Base-by-base conservation (phyloP, 2,113 vertebrate genomes). In the Protomyctophum bolini region DNA sequence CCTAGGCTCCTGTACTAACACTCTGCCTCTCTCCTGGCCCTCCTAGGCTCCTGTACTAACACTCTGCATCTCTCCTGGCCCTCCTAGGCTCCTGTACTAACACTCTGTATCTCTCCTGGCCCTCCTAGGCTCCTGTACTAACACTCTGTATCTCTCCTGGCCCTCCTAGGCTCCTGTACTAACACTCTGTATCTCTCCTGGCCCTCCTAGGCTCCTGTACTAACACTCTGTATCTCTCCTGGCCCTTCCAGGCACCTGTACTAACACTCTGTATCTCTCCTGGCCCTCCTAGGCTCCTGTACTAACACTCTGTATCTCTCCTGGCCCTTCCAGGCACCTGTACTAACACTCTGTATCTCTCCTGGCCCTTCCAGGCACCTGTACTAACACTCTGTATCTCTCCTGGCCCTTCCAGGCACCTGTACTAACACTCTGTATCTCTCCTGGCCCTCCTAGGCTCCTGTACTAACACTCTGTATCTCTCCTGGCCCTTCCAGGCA, bases 1-100 rank as follows among this genome's bases (percentile, higher is more conserved):
- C 91, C 79, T 93, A 99, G 98, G 86, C 95, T 96, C 90, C 94
- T 99, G 63, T 95, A 94, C 92, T 96, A n/a, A n/a, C n/a, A n/a
- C n/a, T n/a, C n/a, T 41, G 5, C 2, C 75, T 77, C 71, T 62
- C 56, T 79, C 80, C 76, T 83, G 84, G 73, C 81, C 89, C 54
- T 84, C 91, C 79, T 93, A 99, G 98, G 86, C 95, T 96, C 90
- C 94, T 99, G 63, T 95, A 94, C 92, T 96, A n/a, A n/a, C n/a
- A n/a, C n/a, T n/a, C n/a, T 41, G 5, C 2, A 77, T 77, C 71
- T 62, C 56, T 79, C 80, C 76, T 83, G 84, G 73, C 81, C 89
- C 54, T 84, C 91, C 79, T 93, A 99, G 98, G 86, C 95, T 96
- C 90, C 94, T 99, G 63, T 95, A 94, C 92, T 96, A n/a, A n/a